These are phyloP conservation scores for Iguana delicatissima DNA, from an alignment of 2,797 vertebrate genomes.

Conservation along the genomic window DNA sequence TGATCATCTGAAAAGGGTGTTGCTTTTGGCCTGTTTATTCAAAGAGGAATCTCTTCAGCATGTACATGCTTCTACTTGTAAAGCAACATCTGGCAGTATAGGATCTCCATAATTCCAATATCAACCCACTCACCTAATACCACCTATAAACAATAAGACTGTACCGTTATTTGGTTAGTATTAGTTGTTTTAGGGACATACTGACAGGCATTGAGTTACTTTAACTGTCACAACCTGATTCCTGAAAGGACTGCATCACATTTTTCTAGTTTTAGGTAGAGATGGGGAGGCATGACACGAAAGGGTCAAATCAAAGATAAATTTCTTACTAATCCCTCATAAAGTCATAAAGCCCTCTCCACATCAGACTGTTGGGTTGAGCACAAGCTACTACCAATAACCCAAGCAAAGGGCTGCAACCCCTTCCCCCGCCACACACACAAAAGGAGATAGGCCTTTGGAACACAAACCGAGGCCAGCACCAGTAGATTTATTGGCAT, in stretches of 20 bases:
- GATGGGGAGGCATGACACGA: background rate
- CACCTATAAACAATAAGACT: background rate
- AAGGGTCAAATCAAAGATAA: background rate
- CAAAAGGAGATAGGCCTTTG: background rate
- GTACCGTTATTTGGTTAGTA: background rate
- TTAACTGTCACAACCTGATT: background rate
- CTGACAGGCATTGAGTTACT: background rate
- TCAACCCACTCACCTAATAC: background rate
- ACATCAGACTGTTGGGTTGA: background rate
- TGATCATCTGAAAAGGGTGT: background rate
- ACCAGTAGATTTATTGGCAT: constrained; percentile 15
- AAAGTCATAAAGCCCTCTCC: background rate
- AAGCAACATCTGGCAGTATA: background rate
- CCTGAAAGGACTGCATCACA: background rate
- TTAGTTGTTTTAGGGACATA: background rate
- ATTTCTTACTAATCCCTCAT: constrained; percentile 8
- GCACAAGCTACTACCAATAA: background rate
- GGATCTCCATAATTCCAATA: background rate
- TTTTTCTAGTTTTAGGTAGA: background rate
- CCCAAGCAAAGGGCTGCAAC: constrained; percentile 1
- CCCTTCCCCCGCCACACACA: background rate
- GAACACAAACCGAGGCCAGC: background rate
- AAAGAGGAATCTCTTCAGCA: background rate
- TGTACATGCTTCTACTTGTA: background rate
- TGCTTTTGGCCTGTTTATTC: background rate